phyloP scores from a whole-genome alignment of 35 echinoderm and acorn worm genomes.

The Apostichopus californicus region DNA sequence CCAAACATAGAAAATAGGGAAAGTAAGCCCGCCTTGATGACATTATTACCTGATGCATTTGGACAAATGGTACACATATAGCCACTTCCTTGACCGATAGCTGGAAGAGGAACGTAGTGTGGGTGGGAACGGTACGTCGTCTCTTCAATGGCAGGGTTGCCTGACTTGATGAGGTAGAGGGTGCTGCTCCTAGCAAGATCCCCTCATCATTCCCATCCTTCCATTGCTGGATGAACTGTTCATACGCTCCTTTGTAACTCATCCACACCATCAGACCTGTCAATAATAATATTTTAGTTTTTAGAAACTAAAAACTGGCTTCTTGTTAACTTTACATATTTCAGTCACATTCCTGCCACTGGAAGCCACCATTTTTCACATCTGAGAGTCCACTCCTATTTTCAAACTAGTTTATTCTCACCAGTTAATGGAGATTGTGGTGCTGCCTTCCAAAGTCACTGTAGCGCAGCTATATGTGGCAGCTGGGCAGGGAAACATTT shows the following conservation, averaged over 20 bases:
- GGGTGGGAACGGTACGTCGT: slow-evolving; percentile 21
- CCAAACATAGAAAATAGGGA: background rate
- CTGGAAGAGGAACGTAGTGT: slow-evolving; percentile 78
- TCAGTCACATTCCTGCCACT: too few relatives aligned
- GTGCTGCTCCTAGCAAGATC: slow-evolving; percentile 5
- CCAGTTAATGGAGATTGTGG: too few relatives aligned
- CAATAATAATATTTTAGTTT: background rate
- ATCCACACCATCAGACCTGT: slow-evolving; percentile 88
- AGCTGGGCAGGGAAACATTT: too few relatives aligned
- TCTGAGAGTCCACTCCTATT: too few relatives aligned
- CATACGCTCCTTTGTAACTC: slow-evolving; percentile 89
- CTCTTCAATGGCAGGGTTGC: slow-evolving; percentile 40
- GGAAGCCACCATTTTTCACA: too few relatives aligned
- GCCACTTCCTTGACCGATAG: slow-evolving; percentile 83
- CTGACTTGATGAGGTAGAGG: slow-evolving; percentile 10
- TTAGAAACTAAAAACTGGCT: too few relatives aligned
- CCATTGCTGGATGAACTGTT: slow-evolving; percentile 85
- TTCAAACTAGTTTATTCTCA: too few relatives aligned
- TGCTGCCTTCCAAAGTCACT: too few relatives aligned
- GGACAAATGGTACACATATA: slow-evolving; percentile 79
- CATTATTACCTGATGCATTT: slow-evolving; percentile 39
- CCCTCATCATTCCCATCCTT: slow-evolving; percentile 64
- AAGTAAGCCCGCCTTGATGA: background rate
- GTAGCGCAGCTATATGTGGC: too few relatives aligned
- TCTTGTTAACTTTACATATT: too few relatives aligned